These are phyloP conservation scores for Cherax destructor DNA, from an alignment of 1,140 invertebrate genomes.

Conservation along the genomic window DNA sequence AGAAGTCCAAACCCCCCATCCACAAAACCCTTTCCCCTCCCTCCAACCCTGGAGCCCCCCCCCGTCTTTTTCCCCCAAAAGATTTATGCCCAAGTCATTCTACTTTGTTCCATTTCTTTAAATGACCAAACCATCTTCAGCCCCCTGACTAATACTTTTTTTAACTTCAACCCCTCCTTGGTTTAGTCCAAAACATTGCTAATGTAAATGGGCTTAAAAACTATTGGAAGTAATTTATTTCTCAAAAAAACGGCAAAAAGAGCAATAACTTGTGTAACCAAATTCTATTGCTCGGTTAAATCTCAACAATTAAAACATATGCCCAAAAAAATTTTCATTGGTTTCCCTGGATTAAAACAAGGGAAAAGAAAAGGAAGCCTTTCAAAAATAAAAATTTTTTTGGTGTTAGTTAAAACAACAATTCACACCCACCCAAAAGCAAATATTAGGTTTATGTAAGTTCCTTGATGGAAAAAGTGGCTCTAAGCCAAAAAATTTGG, in stretches of 20 bases:
- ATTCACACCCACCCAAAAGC: conserved; percentile 15
- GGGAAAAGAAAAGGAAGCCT: neutral
- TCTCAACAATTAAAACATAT: neutral
- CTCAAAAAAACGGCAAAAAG: neutral
- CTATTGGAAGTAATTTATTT: neutral
- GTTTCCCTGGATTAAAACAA: too few species aligned
- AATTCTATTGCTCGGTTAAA: neutral
- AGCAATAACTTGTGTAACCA: neutral
- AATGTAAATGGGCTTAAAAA: too few species aligned
- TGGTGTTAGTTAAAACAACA: conserved; percentile 21
- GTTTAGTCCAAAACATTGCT: too few species aligned
- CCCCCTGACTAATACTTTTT: too few species aligned
- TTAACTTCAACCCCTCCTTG: too few species aligned
- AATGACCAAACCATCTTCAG: too few species aligned
- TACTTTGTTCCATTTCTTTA: too few species aligned
- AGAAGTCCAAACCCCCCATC: too few species aligned
- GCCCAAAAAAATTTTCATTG: neutral
- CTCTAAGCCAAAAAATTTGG: neutral
- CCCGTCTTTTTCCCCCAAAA: too few species aligned
- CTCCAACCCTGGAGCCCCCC: too few species aligned
- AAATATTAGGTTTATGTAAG: neutral
- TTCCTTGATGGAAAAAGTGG: neutral
- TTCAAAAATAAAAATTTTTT: conserved; percentile 32
- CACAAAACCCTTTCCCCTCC: too few species aligned
- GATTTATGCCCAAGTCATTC: too few species aligned